phyloP scores from a whole-genome alignment of 1,140 invertebrate genomes.

The Pseudomyrmex sp. region DNA sequence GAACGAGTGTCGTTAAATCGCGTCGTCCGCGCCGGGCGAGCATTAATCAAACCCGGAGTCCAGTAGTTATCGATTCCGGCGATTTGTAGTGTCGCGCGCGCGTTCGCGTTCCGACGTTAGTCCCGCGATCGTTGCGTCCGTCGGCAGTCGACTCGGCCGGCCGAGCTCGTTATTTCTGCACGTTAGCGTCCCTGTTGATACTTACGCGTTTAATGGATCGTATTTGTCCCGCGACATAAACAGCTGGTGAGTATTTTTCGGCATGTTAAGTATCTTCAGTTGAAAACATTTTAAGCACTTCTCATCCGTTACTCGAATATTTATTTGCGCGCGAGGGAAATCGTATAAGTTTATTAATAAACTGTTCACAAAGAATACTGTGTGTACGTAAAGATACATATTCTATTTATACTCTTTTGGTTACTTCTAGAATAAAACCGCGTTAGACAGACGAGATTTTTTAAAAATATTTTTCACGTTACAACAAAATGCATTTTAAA shows the following conservation, averaged over 20 bases:
- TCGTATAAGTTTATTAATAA: not conserved
- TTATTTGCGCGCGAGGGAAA: not conserved
- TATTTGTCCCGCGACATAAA: constrained; percentile 20
- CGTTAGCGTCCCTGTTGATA: constrained; percentile 24
- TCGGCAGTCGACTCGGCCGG: not conserved
- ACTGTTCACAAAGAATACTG: no score
- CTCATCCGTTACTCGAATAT: not conserved
- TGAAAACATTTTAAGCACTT: not conserved
- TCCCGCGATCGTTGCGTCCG: not conserved
- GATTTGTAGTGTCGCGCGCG: constrained; percentile 53
- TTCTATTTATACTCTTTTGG: no score
- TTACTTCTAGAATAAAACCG: no score
- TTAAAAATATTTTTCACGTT: not conserved
- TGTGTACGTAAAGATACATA: no score
- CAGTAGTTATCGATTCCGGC: constrained; percentile 50
- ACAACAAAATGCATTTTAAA: constrained; percentile 18
- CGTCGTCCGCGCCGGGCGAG: constrained; percentile 28
- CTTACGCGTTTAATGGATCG: constrained; percentile 8
- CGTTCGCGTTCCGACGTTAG: constrained; percentile 16
- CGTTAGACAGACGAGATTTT: not conserved
- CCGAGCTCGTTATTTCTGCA: constrained; percentile 34
- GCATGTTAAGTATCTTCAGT: not conserved
- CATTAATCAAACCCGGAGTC: constrained; percentile 52
- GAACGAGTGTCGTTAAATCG: constrained; percentile 56
- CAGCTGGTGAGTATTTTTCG: constrained; percentile 18